phyloP scores from a whole-genome alignment of 2,113 vertebrate genomes.

The Paradisaea rubra region DNA sequence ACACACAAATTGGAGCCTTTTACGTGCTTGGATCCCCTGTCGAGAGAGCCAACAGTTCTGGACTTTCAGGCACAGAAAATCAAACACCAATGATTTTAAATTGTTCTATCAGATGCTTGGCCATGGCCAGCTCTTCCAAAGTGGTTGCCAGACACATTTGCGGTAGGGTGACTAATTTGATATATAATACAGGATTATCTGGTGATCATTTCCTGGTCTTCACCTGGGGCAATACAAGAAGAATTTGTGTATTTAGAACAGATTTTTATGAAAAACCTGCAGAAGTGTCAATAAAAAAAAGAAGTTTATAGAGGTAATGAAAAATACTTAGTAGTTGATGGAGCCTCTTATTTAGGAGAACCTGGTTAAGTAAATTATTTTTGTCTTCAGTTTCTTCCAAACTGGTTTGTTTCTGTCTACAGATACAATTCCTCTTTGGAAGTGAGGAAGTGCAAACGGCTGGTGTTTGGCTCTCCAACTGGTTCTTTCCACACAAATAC shows the following conservation, averaged over 20 bases:
- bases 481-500: background rate
- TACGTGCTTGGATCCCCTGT: background rate
- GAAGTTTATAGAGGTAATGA: background rate
- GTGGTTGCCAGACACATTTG: background rate
- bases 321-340: background rate
- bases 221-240: background rate
- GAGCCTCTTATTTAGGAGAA: background rate
- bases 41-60: background rate
- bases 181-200: background rate
- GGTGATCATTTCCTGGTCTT: background rate
- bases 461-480: background rate
- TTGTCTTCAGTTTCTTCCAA: background rate
- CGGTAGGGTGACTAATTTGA: background rate
- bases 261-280: background rate
- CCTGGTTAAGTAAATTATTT: background rate
- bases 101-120: background rate
- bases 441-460: background rate
- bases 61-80: background rate
- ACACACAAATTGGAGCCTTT: background rate
- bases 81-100: background rate
- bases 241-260: background rate
- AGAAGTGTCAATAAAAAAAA: background rate
- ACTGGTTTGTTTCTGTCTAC: background rate
- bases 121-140: background rate
- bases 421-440: background rate